Conservation (phyloP, 2,113 vertebrate species). For the Pachypanchax playfairii region DNA sequence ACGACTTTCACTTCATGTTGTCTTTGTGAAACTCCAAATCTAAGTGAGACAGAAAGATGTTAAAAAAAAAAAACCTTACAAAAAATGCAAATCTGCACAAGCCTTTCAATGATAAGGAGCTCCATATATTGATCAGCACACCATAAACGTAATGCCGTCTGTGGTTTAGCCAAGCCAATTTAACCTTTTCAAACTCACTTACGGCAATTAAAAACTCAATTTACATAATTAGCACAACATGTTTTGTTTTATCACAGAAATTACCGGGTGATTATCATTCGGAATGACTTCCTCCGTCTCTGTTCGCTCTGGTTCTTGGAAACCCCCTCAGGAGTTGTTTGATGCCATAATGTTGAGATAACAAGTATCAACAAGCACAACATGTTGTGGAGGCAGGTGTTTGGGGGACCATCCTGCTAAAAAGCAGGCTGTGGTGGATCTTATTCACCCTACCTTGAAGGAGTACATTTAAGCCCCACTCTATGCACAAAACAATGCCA, state of each 20-base stretch:
- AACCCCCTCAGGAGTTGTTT: slow-evolving; percentile 41
- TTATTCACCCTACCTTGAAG: slow-evolving; percentile 28
- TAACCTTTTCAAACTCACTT: slow-evolving; percentile 54
- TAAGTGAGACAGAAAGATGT: slow-evolving; percentile 36
- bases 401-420: slow-evolving; percentile 26
- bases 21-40: slow-evolving; percentile 26
- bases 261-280: slow-evolving; percentile 51
- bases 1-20: slow-evolving; percentile 39
- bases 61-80: slow-evolving; percentile 6
- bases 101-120: background rate
- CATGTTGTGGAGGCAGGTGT: slow-evolving; percentile 46
- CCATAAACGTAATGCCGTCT: background rate
- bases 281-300: slow-evolving; percentile 16
- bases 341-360: slow-evolving; percentile 42
- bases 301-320: slow-evolving; percentile 28
- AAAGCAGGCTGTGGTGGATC: slow-evolving; percentile 40
- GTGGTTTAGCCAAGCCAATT: slow-evolving; percentile 31
- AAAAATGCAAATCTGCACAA: background rate
- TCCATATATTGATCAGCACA: background rate
- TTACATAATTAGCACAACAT: slow-evolving; percentile 30
- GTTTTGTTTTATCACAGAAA: slow-evolving; percentile 60
- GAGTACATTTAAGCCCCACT: slow-evolving; percentile 40
- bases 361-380: slow-evolving; percentile 51
- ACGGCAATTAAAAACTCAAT: slow-evolving; percentile 58
- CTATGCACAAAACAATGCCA: slow-evolving; percentile 34